These are phyloP conservation scores for Oryzias melastigma DNA, from an alignment of 2,113 vertebrate species.

Conservation along the genomic window DNA sequence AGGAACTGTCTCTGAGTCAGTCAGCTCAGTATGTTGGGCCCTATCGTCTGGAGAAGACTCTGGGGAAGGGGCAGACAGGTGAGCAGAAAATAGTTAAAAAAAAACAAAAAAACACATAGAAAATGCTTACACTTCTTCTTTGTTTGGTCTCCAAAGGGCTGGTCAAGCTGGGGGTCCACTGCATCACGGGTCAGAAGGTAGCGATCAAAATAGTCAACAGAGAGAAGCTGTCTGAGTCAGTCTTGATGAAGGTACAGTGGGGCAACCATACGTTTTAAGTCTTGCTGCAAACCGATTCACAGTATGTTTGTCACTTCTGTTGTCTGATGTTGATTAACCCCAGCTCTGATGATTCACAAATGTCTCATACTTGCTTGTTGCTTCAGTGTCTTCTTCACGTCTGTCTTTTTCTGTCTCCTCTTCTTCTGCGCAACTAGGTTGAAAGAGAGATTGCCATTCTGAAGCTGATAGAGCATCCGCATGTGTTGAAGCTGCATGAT, in stretches of 20 bases:
- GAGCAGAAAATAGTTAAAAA: slow-evolving; percentile 19
- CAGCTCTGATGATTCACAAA: slow-evolving; percentile 4
- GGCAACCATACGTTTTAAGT: slow-evolving; percentile 5
- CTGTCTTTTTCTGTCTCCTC: slow-evolving; percentile 18
- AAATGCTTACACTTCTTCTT: background rate
- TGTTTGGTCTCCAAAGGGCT: slow-evolving; percentile 75
- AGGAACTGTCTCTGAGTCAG: slow-evolving; percentile 79
- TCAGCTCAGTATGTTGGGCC: slow-evolving; percentile 83
- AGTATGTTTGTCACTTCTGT: slow-evolving; percentile 21
- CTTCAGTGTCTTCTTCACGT: slow-evolving; percentile 25
- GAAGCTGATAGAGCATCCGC: slow-evolving; percentile 93
- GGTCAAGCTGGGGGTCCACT: slow-evolving; percentile 91
- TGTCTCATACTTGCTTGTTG: slow-evolving; percentile 9
- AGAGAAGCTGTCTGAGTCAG: slow-evolving; percentile 91
- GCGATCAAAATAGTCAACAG: slow-evolving; percentile 95
- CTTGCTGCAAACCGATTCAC: slow-evolving; percentile 4
- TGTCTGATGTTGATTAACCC: slow-evolving; percentile 17
- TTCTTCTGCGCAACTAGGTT: slow-evolving; percentile 76
- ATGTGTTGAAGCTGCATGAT: slow-evolving; percentile 92
- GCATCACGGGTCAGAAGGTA: slow-evolving; percentile 91
- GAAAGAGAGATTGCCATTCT: slow-evolving; percentile 94
- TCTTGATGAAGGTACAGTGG: slow-evolving; percentile 88
- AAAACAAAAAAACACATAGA: too few species aligned
- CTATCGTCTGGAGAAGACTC: slow-evolving; percentile 80
- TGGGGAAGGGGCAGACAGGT: slow-evolving; percentile 83